Percentiles rank a stretch among this genome's conserved stretches.
These are phyloP conservation scores for Hemithea aestivaria DNA, from an alignment of 2,888 invertebrate species.

Conservation along the genomic window DNA sequence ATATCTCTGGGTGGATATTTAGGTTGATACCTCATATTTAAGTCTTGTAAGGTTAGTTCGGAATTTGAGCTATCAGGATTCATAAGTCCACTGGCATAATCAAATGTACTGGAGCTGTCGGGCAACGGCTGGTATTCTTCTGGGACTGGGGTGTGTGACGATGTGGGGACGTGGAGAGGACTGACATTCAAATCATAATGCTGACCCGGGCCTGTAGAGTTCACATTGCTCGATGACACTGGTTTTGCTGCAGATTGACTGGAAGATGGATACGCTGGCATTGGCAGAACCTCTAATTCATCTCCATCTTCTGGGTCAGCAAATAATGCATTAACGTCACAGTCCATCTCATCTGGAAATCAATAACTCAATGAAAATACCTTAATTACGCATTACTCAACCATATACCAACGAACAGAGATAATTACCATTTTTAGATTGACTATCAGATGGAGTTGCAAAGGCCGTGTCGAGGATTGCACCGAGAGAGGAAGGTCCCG, in stretches of 20 bases:
- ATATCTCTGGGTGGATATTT: slow-evolving; percentile 30
- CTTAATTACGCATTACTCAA: neutral
- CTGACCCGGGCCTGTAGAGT: slow-evolving; percentile 57
- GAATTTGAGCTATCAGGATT: slow-evolving; percentile 44
- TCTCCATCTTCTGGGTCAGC: slow-evolving; percentile 77
- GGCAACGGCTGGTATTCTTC: slow-evolving; percentile 72
- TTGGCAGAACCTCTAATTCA: slow-evolving; percentile 72
- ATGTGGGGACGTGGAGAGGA: slow-evolving; percentile 48
- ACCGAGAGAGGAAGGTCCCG: slow-evolving; percentile 76
- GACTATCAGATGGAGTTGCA: slow-evolving; percentile 66
- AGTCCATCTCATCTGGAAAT: slow-evolving; percentile 81
- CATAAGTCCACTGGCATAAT: slow-evolving; percentile 45
- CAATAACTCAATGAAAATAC: slow-evolving; percentile 20
- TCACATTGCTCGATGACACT: slow-evolving; percentile 58
- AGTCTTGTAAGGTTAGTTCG: slow-evolving; percentile 41
- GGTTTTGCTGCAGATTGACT: slow-evolving; percentile 45
- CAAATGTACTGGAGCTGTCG: slow-evolving; percentile 65
- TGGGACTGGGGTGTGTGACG: slow-evolving; percentile 66
- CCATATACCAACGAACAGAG: slow-evolving; percentile 1
- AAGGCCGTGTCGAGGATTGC: slow-evolving; percentile 83
- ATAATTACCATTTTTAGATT: slow-evolving; percentile 56
- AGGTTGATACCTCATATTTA: slow-evolving; percentile 67
- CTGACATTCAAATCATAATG: slow-evolving; percentile 52
- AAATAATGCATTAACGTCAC: slow-evolving; percentile 76
- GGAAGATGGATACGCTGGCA: slow-evolving; percentile 26